Evolutionary conservation across 2,888 invertebrate species (phyloP).

Genomic region (Epistrophe eligans): DNA sequence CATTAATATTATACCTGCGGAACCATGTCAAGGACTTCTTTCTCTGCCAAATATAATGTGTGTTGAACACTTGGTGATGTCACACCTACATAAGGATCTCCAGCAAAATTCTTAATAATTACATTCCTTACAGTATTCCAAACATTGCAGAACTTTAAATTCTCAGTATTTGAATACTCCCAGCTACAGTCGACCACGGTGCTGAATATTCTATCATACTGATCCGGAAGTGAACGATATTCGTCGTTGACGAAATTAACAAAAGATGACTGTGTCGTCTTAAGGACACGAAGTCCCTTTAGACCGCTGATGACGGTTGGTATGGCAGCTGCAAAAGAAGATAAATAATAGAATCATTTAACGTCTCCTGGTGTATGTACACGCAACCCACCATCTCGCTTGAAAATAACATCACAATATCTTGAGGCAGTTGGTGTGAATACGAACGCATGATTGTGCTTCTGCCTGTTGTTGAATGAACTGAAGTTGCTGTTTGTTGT

Average conservation of each 20-base stretch:
- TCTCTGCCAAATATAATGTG: constrained; percentile 90
- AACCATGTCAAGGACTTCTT: constrained; percentile 88
- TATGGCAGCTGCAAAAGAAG: constrained; percentile 82
- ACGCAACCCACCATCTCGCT: constrained; percentile 87
- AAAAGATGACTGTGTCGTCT: constrained; percentile 93
- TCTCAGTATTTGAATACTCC: constrained; percentile 88
- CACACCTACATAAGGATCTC: constrained; percentile 89
- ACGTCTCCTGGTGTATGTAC: not conserved
- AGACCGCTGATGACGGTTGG: constrained; percentile 88
- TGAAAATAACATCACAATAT: constrained; percentile 88
- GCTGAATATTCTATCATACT: constrained; percentile 89
- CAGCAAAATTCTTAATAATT: constrained; percentile 90
- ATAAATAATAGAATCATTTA: not conserved
- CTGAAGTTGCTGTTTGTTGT: constrained; percentile 70
- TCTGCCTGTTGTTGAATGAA: constrained; percentile 80
- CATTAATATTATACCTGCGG: constrained; percentile 85
- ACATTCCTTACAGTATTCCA: constrained; percentile 89
- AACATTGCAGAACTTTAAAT: constrained; percentile 88
- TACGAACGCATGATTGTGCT: constrained; percentile 91
- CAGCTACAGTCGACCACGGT: constrained; percentile 91
- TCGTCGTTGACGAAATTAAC: constrained; percentile 92
- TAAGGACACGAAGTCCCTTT: constrained; percentile 89
- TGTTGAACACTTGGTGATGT: constrained; percentile 92
- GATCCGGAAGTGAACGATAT: constrained; percentile 90
- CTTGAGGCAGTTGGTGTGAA: constrained; percentile 88